These are phyloP conservation scores for Erannis defoliaria DNA, from an alignment of 2,888 invertebrate species.

Conservation along the genomic window DNA sequence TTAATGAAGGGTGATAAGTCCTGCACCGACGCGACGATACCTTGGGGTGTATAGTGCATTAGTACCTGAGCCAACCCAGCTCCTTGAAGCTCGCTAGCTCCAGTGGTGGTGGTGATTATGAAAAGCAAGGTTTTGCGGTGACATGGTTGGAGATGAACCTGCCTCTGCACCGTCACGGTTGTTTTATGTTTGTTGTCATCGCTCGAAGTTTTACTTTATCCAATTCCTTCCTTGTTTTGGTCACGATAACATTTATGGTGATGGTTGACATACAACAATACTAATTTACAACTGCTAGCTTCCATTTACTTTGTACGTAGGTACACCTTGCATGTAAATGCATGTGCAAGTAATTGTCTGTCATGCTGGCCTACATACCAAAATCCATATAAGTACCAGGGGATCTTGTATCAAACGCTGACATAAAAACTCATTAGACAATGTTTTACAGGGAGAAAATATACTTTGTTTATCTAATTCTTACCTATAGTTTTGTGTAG, in stretches of 20 bases:
- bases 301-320: not conserved
- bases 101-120: too few relatives aligned
- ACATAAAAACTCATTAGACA: too few relatives aligned
- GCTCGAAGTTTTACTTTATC: not conserved
- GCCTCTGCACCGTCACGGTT: too few relatives aligned
- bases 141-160: too few relatives aligned
- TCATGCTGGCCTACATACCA: not conserved
- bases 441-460: too few relatives aligned
- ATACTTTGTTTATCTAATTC: too few relatives aligned
- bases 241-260: not conserved
- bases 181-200: not conserved
- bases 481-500: not conserved
- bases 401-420: not conserved
- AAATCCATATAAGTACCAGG: not conserved
- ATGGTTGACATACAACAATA: not conserved
- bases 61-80: too few relatives aligned
- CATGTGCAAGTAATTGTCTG: not conserved
- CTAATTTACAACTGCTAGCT: not conserved
- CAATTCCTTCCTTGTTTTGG: not conserved
- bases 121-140: too few relatives aligned
- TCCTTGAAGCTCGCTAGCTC: too few relatives aligned
- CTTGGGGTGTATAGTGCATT: too few relatives aligned
- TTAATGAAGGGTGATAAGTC: too few relatives aligned
- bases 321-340: not conserved
- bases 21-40: too few relatives aligned